Evolutionary conservation across 2,888 invertebrate genomes (phyloP), one percentile per base, ranked within the genome.

Genomic region (Patella caerulea): DNA sequence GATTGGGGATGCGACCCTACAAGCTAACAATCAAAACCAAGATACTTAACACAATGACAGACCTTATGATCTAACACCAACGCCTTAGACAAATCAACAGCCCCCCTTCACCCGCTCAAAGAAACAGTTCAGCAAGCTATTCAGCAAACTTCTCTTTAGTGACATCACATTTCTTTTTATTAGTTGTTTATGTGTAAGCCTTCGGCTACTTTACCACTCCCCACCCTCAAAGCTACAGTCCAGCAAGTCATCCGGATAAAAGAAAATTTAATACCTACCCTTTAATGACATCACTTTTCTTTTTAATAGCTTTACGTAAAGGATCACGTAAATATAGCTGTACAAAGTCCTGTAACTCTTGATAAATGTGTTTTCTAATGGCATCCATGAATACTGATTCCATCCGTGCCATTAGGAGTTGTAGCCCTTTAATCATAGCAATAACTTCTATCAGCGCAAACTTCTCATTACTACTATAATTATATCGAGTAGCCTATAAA

Each of bases 361-460:
- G 95, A 92, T 99, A 99, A 84, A 99, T 97, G 90, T 97, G 96
- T 71, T 98, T 93, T 52, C 96, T 93, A 82, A 97, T 97, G 2
- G 97, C 96, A 91, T 96, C 96, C 77, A 96, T 96, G 86, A 97
- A 95, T n/a, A 98, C 97, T 0, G 97, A 96, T 93, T 99, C 99
- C 95, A 99, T 98, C 69, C 98, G 94, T 0, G 98, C 96, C 96
- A 99, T 97, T 75, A 98, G 93, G 45, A 86, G 81, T 92, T 99
- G 99, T 4, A 99, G 93, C 0, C 98, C 98, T 92, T 99, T 99
- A 87, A 99, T 98, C 98, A 99, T 99, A 0, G 98, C 98, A 85
- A 99, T 98, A 24, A 98, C 97, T 93, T 99, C 98, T 82, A 99
- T 98, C 86, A 99, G 93, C 0, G 98, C 98, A 92, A 97, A 97